phyloP scores from a whole-genome alignment of 2,888 invertebrate genomes.

The Drosophila seclusa region DNA sequence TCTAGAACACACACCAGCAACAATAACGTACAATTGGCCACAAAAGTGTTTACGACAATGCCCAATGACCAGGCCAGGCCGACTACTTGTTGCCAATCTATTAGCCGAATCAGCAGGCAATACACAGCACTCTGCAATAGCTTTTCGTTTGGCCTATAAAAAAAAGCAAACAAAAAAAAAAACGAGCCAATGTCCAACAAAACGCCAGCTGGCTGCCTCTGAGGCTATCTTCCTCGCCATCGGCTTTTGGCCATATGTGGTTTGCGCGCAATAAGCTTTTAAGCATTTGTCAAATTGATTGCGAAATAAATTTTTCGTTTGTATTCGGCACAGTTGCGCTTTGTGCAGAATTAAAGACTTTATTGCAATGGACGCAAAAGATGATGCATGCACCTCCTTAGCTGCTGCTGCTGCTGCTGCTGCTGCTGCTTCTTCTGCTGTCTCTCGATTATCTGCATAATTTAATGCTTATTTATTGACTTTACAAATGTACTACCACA shows the following conservation, averaged over 20 bases:
- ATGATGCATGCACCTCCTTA: slow-evolving; percentile 61
- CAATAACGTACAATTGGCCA: slow-evolving; percentile 45
- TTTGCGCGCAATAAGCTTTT: slow-evolving; percentile 48
- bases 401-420: neutral
- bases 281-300: slow-evolving; percentile 79
- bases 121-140: slow-evolving; percentile 6
- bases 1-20: slow-evolving; percentile 33
- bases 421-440: neutral
- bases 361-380: slow-evolving; percentile 49
- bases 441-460: slow-evolving; percentile 69
- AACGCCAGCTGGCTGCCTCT: slow-evolving; percentile 21
- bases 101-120: slow-evolving; percentile 34
- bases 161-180: slow-evolving; percentile 1
- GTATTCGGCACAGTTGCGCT: slow-evolving; percentile 31
- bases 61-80: slow-evolving; percentile 6
- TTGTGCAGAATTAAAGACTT: slow-evolving; percentile 41
- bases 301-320: slow-evolving; percentile 69
- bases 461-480: slow-evolving; percentile 75
- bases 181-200: slow-evolving; percentile 2
- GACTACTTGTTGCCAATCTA: slow-evolving; percentile 49
- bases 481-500: slow-evolving; percentile 40
- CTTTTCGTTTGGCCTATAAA: slow-evolving; percentile 27
- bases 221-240: slow-evolving; percentile 44
- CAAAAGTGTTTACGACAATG: slow-evolving; percentile 54
- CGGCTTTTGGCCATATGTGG: slow-evolving; percentile 39